A percentile compares a stretch with the other conserved stretches of the same genome.
phyloP scores from a whole-genome alignment of 2,113 vertebrate genomes.

The Phoenicopterus ruber region DNA sequence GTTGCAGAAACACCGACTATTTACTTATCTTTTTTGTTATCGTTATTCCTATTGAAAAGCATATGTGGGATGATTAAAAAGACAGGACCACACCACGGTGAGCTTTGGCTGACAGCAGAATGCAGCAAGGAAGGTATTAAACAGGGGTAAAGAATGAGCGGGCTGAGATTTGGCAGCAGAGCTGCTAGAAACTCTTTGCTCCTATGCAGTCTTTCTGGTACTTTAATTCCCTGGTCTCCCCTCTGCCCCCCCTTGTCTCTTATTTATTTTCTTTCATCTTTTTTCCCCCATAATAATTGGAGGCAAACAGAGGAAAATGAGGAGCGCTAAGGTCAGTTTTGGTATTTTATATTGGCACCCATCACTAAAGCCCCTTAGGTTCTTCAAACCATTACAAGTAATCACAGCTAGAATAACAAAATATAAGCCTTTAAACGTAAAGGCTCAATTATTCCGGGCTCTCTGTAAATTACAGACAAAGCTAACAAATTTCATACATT shows the following conservation, averaged over 20 bases:
- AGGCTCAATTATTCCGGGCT: constrained; percentile 45
- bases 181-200: not conserved
- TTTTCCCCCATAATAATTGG: not conserved
- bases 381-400: constrained; percentile 23
- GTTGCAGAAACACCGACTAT: not conserved
- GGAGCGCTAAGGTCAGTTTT: not conserved
- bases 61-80: not conserved
- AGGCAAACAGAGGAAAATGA: not conserved
- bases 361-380: constrained; percentile 19
- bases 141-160: not conserved
- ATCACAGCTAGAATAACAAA: constrained; percentile 53
- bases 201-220: not conserved
- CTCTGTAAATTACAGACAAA: constrained; percentile 65
- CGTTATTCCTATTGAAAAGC: not conserved
- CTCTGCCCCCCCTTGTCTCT: not conserved
- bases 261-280: not conserved
- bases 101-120: not conserved
- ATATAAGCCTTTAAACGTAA: constrained; percentile 56
- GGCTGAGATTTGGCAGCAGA: not conserved
- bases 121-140: not conserved
- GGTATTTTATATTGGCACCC: constrained; percentile 4
- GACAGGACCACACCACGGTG: too few species aligned
- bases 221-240: not conserved
- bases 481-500: constrained; percentile 68
- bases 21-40: not conserved